Conservation (phyloP, 2,888 invertebrate genomes). For the Phoenoteleia sp. region DNA sequence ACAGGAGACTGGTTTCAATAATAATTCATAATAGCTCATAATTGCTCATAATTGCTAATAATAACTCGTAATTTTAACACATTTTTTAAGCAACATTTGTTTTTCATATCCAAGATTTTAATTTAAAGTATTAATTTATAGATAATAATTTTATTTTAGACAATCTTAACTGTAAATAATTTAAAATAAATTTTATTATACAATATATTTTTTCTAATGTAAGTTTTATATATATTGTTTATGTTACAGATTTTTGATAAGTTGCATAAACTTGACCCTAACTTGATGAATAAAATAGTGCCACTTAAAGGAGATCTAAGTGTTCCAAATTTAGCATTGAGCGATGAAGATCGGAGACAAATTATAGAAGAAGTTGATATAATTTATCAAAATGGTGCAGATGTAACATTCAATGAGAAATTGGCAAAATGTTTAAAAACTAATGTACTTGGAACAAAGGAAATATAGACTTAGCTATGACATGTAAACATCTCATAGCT, state of each 20-base stretch:
- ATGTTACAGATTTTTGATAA: conserved; percentile 77
- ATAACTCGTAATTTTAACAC: too few species aligned
- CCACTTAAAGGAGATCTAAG: conserved; percentile 76
- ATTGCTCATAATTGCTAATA: too few species aligned
- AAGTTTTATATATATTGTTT: too few species aligned
- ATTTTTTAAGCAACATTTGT: too few species aligned
- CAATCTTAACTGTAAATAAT: too few species aligned
- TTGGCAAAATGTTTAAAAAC: conserved; percentile 67
- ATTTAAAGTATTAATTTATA: too few species aligned
- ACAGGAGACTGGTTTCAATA: too few species aligned
- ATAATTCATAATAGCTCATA: too few species aligned
- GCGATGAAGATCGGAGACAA: conserved; percentile 63
- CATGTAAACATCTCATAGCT: conserved; percentile 74
- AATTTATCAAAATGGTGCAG: conserved; percentile 79
- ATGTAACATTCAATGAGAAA: conserved; percentile 70
- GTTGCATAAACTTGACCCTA: conserved; percentile 63
- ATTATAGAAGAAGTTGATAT: conserved; percentile 74
- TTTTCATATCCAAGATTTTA: too few species aligned
- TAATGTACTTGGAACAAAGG: conserved; percentile 78
- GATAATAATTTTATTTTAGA: too few species aligned
- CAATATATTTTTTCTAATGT: not conserved
- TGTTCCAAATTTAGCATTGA: conserved; percentile 73
- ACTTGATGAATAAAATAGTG: conserved; percentile 73
- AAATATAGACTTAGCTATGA: conserved; percentile 77
- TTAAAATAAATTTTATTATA: not conserved